Percentiles rank a stretch among this genome's conserved stretches.
Evolutionary conservation across 2,113 vertebrate genomes (phyloP).

Genomic region (Sander lucioperca): DNA sequence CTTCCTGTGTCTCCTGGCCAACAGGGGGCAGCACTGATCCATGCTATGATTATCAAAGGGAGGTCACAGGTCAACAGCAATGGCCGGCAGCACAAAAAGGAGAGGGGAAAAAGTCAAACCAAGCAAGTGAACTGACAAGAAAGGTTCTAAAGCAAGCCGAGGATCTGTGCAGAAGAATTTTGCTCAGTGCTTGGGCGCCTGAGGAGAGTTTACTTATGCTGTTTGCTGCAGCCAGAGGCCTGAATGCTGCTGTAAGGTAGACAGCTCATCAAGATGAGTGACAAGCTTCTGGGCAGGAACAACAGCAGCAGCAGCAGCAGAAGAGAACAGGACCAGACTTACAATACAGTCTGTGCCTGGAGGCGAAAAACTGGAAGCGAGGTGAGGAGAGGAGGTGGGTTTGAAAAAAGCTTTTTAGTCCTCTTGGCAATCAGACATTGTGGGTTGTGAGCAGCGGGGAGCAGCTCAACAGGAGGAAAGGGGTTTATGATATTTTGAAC

Average conservation of each 20-base stretch:
- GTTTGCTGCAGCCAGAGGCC: constrained; percentile 47
- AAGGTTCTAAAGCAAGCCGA: constrained; percentile 4
- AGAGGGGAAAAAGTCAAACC: neutral
- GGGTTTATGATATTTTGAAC: constrained; percentile 21
- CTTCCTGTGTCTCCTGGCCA: constrained; percentile 10
- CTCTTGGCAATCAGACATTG: constrained; percentile 41
- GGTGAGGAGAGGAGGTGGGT: constrained; percentile 35
- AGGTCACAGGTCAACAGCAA: constrained; percentile 24
- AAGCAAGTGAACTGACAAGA: constrained; percentile 1
- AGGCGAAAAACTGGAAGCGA: constrained; percentile 29
- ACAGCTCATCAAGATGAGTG: constrained; percentile 57
- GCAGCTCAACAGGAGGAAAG: neutral
- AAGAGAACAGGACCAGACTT: constrained; percentile 39
- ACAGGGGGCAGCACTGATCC: constrained; percentile 13
- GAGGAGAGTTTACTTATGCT: constrained; percentile 29
- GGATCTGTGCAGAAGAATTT: neutral
- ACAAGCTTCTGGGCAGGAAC: constrained; percentile 39
- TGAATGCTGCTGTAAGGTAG: constrained; percentile 22
- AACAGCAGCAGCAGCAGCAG: constrained; percentile 2
- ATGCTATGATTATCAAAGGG: neutral
- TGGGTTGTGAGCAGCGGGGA: constrained; percentile 11
- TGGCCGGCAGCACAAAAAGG: neutral
- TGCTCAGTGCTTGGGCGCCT: neutral
- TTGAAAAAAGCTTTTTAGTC: constrained; percentile 37
- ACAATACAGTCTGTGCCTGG: constrained; percentile 34